Evolutionary conservation across 2,888 invertebrate genomes (phyloP), one percentile per base, ranked within the genome.

Genomic region (Hoplodrina blanda): DNA sequence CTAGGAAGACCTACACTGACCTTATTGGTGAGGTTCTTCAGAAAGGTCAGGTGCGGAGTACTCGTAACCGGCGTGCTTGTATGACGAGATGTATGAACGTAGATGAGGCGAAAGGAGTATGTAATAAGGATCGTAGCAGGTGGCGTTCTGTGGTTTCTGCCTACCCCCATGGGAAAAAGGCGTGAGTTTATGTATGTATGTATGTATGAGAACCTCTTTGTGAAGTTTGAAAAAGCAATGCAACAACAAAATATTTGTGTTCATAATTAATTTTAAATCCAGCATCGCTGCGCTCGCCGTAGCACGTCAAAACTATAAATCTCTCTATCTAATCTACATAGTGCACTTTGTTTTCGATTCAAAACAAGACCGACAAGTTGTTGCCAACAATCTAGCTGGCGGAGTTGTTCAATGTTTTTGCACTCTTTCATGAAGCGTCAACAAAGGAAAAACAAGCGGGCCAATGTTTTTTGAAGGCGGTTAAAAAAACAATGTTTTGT

Each of bases 301-400:
- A 30, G 15, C 55, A 75, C 56, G 60, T 66, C 65, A 63, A 56
- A 60, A 50, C 59, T 63, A 61, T 65, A 46, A 49, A 75, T 80
- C 37, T 37, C 37, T 37, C 8, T 37, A 37, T 37, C 37, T 37
- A 8, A 37, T 37, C 50, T 11, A 30, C 44, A 44, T 19, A 56
- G 41, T 19, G 10, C 59, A 60, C 33, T 76, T 78, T 76, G 62
- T 57, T 69, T 69, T 57, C 17, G 62, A 61, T 59, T 76, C n/a
- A 76, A 76, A 76, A 59, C 53, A 53, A 69, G 49, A 62, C 41
- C 65, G 62, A 62, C 19, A 61, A 49, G 62, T 71, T 69, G 49
- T 57, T 69, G 71, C 62, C 64, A 70, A 62, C 53, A 62, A 54
- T 66, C 56, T 60, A 41, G 25, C 62, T 62, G 56, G 62, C 46